These are phyloP conservation scores for Andrena haemorrhoa DNA, from an alignment of 2,888 invertebrate genomes.

Conservation along the genomic window DNA sequence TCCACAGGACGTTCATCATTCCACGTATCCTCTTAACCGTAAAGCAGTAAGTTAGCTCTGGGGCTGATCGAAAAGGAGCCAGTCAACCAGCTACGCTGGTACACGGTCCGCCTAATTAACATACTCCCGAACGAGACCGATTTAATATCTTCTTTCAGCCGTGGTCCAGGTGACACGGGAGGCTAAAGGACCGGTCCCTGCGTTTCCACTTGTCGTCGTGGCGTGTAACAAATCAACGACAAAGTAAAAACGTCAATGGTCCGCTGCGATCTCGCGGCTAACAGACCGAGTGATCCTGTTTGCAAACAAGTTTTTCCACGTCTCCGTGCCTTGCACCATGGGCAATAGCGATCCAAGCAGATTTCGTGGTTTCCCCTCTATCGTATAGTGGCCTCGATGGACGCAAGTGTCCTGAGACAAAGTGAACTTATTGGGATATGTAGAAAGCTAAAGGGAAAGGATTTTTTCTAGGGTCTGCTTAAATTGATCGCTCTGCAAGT, in stretches of 20 bases:
- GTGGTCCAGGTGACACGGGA: constrained; percentile 27
- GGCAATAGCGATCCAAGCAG: constrained; percentile 5
- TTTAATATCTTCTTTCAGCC: constrained; percentile 52
- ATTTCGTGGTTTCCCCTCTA: constrained; percentile 9
- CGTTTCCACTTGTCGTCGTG: constrained; percentile 38
- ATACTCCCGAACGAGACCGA: constrained; percentile 41
- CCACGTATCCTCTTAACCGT: constrained; percentile 40
- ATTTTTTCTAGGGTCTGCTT: too few species aligned
- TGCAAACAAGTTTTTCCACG: constrained; percentile 55
- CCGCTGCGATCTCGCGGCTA: constrained; percentile 21
- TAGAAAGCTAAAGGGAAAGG: too few species aligned
- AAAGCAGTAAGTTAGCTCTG: constrained; percentile 38
- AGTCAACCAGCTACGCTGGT: constrained; percentile 11
- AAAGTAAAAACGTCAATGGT: constrained; percentile 58
- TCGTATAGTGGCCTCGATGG: background rate
- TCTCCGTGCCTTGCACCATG: constrained; percentile 20
- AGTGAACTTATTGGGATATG: too few species aligned
- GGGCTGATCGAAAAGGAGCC: constrained; percentile 22
- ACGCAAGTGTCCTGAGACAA: too few species aligned
- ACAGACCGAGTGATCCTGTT: constrained; percentile 42
- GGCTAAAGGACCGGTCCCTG: constrained; percentile 36
- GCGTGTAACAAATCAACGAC: constrained; percentile 55
- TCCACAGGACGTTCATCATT: constrained; percentile 29
- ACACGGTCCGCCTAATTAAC: constrained; percentile 46
- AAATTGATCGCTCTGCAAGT: too few species aligned